These are phyloP conservation scores for Malaclemys terrapin DNA, from an alignment of 2,113 vertebrate species.

Conservation along the genomic window DNA sequence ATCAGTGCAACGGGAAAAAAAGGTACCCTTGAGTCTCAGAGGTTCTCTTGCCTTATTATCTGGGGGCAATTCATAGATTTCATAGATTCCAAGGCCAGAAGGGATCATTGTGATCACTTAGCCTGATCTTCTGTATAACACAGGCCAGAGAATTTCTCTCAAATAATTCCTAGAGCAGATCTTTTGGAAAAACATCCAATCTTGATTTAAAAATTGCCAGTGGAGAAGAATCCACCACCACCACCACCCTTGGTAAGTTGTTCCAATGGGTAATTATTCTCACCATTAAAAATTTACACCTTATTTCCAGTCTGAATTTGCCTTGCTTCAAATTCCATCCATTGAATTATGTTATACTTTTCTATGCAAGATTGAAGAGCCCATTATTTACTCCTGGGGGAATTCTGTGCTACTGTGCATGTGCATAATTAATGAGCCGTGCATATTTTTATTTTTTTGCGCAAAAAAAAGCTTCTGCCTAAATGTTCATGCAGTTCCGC, in stretches of 20 bases:
- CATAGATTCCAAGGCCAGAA: not conserved
- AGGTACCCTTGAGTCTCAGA: not conserved
- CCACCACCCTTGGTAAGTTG: not conserved
- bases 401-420: no score
- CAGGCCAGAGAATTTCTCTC: not conserved
- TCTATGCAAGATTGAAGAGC: not conserved
- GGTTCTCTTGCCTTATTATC: fast-evolving
- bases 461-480: no score
- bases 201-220: not conserved
- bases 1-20: not conserved
- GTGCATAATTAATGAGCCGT: no score
- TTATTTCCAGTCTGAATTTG: not conserved
- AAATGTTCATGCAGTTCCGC: no score
- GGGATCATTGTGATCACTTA: not conserved
- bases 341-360: not conserved
- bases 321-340: not conserved
- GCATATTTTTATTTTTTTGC: no score
- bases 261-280: not conserved
- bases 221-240: not conserved
- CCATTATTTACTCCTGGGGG: no score
- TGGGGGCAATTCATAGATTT: not conserved
- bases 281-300: not conserved
- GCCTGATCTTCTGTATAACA: not conserved
- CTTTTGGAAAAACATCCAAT: not conserved
- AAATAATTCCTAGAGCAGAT: not conserved